These are phyloP conservation scores for Drosophila leonis DNA, from an alignment of 2,888 invertebrate species.

Conservation along the genomic window DNA sequence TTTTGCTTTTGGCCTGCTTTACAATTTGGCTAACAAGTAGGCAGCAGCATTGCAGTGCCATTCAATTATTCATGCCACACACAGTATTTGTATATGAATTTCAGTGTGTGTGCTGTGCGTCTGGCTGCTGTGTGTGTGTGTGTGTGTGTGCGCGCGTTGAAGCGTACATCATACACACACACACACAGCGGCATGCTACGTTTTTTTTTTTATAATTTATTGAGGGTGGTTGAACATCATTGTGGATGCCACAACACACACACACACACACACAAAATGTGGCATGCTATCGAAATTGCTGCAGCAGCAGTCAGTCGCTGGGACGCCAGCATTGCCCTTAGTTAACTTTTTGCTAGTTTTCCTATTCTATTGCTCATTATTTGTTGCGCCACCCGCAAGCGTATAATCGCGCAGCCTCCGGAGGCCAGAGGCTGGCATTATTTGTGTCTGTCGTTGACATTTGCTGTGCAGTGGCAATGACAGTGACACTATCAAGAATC, in stretches of 20 bases:
- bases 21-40: conserved; percentile 60
- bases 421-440: conserved; percentile 14
- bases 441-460: conserved; percentile 51
- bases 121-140: conserved; percentile 17
- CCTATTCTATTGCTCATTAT: conserved; percentile 55
- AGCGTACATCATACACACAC: conserved; percentile 44
- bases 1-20: conserved; percentile 35
- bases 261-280: conserved; percentile 39
- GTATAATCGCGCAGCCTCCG: conserved; percentile 63
- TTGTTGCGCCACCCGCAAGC: conserved; percentile 68
- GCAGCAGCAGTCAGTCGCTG: conserved; percentile 25
- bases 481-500: conserved; percentile 74
- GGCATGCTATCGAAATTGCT: conserved; percentile 43
- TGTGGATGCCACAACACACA: conserved; percentile 68
- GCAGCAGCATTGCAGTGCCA: conserved; percentile 71
- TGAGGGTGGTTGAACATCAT: conserved; percentile 58
- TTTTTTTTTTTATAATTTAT: conserved; percentile 66
- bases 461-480: conserved; percentile 71
- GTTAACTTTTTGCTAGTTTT: conserved; percentile 79
- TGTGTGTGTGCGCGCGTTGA: conserved; percentile 55
- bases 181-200: conserved; percentile 20
- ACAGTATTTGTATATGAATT: conserved; percentile 43
- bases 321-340: conserved; percentile 55
- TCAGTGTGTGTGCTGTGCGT: conserved; percentile 19
- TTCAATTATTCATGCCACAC: conserved; percentile 67